Percentiles rank a stretch among this genome's conserved stretches.
Evolutionary conservation across 2,888 invertebrate species (phyloP).

Genomic region (Diarsia rubi): DNA sequence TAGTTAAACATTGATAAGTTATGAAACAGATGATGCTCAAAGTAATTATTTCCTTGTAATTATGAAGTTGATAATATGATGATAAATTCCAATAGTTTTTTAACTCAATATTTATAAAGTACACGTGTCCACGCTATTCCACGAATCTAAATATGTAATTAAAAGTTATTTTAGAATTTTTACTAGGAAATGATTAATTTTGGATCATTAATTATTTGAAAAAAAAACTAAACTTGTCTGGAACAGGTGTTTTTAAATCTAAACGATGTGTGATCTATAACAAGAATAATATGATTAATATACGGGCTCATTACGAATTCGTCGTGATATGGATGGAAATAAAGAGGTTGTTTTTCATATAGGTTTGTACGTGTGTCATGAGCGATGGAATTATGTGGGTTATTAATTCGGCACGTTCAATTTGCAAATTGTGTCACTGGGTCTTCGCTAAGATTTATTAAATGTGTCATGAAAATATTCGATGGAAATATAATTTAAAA

Average conservation of each 20-base stretch:
- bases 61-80: not conserved
- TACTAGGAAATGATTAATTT: slow-evolving; percentile 40
- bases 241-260: slow-evolving; percentile 28
- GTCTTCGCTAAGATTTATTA: slow-evolving; percentile 36
- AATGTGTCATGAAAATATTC: slow-evolving; percentile 12
- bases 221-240: slow-evolving; percentile 28
- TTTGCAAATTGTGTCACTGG: slow-evolving; percentile 50
- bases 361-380: not conserved
- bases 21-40: not conserved
- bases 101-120: slow-evolving; percentile 3
- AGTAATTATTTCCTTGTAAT: not conserved
- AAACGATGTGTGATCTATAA: slow-evolving; percentile 27
- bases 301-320: slow-evolving; percentile 55
- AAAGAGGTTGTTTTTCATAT: slow-evolving; percentile 20
- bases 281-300: slow-evolving; percentile 43
- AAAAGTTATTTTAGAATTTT: slow-evolving; percentile 23
- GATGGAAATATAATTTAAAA: not conserved
- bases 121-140: not conserved
- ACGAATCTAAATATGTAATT: not conserved
- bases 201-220: slow-evolving; percentile 4
- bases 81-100: not conserved
- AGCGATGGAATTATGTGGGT: slow-evolving; percentile 54
- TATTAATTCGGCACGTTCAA: slow-evolving; percentile 43
- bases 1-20: not conserved
- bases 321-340: slow-evolving; percentile 39